Evolutionary conservation across 2,888 invertebrate genomes (phyloP).

Genomic region (Notodonta ziczac): DNA sequence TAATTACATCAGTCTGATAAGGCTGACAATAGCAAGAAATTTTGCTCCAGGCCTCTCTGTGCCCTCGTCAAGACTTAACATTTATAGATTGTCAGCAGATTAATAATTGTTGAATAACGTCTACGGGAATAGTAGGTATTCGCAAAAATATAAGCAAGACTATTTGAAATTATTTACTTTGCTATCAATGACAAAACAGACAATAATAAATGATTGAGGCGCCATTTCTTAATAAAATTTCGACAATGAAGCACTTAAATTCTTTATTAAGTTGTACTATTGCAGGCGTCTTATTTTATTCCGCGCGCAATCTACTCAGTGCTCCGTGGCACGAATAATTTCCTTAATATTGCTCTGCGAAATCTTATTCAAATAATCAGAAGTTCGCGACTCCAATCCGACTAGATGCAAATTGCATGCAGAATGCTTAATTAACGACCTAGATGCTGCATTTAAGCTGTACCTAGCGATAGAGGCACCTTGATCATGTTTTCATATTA

Average conservation of each 20-base stretch:
- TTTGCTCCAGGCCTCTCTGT: no score
- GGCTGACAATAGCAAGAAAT: neutral
- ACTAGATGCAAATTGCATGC: constrained; percentile 73
- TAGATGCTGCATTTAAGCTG: constrained; percentile 41
- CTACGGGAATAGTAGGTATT: neutral
- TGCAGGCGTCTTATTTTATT: constrained; percentile 35
- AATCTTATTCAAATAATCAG: constrained; percentile 77
- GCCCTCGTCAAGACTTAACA: neutral
- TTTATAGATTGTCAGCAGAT: neutral
- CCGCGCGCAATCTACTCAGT: constrained; percentile 40
- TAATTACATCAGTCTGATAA: neutral
- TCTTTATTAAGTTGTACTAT: constrained; percentile 31
- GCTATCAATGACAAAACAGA: neutral
- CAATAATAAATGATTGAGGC: neutral
- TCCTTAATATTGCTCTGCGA: constrained; percentile 66
- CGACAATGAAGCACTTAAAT: constrained; percentile 22
- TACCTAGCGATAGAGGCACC: constrained; percentile 32
- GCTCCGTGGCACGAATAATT: constrained; percentile 63
- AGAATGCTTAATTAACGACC: constrained; percentile 67
- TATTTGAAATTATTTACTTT: neutral
- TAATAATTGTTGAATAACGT: neutral
- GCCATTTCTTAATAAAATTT: constrained; percentile 16
- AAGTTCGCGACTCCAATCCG: constrained; percentile 70
- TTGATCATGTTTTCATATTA: constrained; percentile 26
- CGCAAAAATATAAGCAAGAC: neutral